Evolutionary conservation across 2,113 vertebrate species (phyloP).

Genomic region (Oostethus manadensis): DNA sequence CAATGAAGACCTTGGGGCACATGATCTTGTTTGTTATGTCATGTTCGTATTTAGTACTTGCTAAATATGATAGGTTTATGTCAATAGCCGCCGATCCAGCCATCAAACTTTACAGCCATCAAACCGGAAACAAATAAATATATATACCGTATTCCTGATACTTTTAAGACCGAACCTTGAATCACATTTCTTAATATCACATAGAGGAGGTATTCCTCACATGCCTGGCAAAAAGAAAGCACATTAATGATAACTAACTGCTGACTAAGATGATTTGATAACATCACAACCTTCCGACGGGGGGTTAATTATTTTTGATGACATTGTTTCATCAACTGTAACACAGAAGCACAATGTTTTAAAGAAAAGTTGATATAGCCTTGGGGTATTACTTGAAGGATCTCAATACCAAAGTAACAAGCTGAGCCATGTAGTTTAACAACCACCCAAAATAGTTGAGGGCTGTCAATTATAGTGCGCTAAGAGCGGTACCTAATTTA

Average conservation of each 20-base stretch:
- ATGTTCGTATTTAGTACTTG: no score
- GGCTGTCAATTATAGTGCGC: no score
- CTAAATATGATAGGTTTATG: no score
- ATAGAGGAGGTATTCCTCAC: not conserved
- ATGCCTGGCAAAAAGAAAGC: not conserved
- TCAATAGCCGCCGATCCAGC: no score
- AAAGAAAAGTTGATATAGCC: not conserved
- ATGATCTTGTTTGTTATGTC: no score
- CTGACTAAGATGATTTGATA: not conserved
- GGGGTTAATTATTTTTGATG: conserved; percentile 4
- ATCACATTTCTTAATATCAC: not conserved
- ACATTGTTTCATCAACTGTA: not conserved
- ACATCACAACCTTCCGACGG: not conserved
- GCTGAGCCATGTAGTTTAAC: no score
- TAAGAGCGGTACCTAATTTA: no score
- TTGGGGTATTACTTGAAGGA: not conserved
- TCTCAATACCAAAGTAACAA: not conserved
- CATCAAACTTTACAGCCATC: no score
- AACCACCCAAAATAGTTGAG: no score
- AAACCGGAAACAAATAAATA: not conserved
- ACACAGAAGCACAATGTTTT: not conserved
- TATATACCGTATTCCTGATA: no score
- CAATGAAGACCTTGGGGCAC: no score
- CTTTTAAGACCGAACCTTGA: conserved; percentile 7
- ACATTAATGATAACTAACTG: conserved; percentile 2